These are phyloP conservation scores for Cryptocephalus moraei DNA, from an alignment of 2,888 invertebrate species.

Conservation along the genomic window DNA sequence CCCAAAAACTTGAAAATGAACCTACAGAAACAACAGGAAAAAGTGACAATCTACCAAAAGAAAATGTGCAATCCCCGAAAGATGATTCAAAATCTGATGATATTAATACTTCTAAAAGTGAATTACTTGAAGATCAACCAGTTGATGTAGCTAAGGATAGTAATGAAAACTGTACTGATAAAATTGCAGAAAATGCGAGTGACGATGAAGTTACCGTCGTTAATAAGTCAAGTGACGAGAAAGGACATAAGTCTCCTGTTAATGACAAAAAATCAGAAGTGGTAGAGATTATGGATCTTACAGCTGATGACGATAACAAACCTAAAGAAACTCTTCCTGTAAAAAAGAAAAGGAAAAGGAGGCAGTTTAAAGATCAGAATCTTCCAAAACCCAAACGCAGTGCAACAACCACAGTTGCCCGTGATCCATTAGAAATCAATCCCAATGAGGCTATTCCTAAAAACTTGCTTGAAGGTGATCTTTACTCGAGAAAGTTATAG, in stretches of 20 bases:
- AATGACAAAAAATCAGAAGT: background rate
- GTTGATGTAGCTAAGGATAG: background rate
- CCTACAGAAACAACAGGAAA: background rate
- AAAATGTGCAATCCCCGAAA: background rate
- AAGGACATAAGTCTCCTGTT: background rate
- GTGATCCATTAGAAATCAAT: no score
- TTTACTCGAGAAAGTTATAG: no score
- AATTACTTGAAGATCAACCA: background rate
- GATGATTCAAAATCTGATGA: conserved; percentile 1
- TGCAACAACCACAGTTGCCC: background rate
- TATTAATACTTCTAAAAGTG: background rate
- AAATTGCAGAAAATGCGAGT: conserved; percentile 1
- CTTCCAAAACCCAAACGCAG: background rate
- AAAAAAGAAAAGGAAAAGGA: background rate
- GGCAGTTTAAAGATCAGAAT: background rate
- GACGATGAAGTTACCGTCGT: background rate
- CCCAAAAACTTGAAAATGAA: background rate
- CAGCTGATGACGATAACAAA: background rate
- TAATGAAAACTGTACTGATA: background rate
- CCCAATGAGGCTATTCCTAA: no score
- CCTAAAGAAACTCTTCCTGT: background rate
- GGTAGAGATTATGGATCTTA: background rate
- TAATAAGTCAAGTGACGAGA: background rate
- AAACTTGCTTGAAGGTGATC: no score
- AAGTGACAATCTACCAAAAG: conserved; percentile 1